phyloP scores from a whole-genome alignment of 1,140 invertebrate genomes.

The Drosophila kanapiae region DNA sequence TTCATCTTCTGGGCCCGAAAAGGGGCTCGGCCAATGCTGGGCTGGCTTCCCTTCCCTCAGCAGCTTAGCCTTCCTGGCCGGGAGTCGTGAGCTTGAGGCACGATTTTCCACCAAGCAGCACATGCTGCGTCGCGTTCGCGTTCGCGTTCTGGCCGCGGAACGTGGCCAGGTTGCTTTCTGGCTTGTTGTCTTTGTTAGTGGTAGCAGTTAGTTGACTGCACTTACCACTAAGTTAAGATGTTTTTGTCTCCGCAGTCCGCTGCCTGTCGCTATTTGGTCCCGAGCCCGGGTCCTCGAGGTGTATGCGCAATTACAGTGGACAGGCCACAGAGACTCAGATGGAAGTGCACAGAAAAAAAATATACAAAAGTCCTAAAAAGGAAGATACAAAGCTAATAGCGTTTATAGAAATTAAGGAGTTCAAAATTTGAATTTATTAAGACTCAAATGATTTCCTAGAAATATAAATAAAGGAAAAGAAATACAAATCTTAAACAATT shows the following conservation, averaged over 20 bases:
- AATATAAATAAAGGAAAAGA: no score
- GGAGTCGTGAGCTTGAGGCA: conserved; percentile 77
- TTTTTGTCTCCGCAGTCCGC: conserved; percentile 67
- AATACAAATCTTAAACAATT: no score
- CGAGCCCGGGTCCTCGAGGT: conserved; percentile 29
- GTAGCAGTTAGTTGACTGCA: conserved; percentile 81
- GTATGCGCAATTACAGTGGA: conserved; percentile 67
- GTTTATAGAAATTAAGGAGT: no score
- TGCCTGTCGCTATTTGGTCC: conserved; percentile 26
- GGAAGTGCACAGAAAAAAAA: background rate
- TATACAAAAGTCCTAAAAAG: background rate
- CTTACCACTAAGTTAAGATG: conserved; percentile 83
- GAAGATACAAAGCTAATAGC: no score
- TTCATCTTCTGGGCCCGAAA: conserved; percentile 42
- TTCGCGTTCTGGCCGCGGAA: conserved; percentile 70
- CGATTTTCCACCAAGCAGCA: conserved; percentile 72
- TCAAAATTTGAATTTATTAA: no score
- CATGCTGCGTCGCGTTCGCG: conserved; percentile 61
- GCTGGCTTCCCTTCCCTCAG: conserved; percentile 3
- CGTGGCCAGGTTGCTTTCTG: conserved; percentile 49
- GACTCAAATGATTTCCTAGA: no score
- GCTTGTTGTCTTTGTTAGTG: conserved; percentile 81
- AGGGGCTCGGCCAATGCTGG: conserved; percentile 20
- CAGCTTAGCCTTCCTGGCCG: conserved; percentile 8
- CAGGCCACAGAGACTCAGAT: conserved; percentile 37